These are phyloP conservation scores for Popillia japonica DNA, from an alignment of 1,140 invertebrate species.

Conservation along the genomic window DNA sequence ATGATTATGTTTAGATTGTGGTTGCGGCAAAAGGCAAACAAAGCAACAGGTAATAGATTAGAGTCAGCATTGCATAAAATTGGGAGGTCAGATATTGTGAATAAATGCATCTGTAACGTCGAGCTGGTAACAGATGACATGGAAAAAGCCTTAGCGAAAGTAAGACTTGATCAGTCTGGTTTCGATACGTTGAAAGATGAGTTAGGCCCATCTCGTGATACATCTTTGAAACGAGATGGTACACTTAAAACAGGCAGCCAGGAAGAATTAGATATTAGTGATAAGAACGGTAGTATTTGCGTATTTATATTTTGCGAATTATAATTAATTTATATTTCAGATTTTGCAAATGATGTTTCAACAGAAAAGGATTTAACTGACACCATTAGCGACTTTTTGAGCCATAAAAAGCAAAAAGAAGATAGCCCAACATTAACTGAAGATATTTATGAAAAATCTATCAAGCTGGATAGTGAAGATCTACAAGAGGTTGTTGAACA, in stretches of 20 bases:
- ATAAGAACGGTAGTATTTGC: slow-evolving; percentile 53
- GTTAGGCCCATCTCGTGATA: slow-evolving; percentile 71
- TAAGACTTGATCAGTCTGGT: slow-evolving; percentile 78
- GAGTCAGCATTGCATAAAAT: slow-evolving; percentile 79
- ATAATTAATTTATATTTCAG: slow-evolving; percentile 6
- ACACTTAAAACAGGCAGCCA: slow-evolving; percentile 68
- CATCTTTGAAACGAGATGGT: slow-evolving; percentile 67
- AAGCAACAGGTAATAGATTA: slow-evolving; percentile 76
- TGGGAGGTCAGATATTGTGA: slow-evolving; percentile 79
- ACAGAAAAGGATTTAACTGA: slow-evolving; percentile 56
- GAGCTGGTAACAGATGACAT: slow-evolving; percentile 81
- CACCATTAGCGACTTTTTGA: slow-evolving; percentile 55
- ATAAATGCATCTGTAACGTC: slow-evolving; percentile 83
- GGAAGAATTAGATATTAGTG: slow-evolving; percentile 57
- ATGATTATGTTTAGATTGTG: slow-evolving; percentile 77
- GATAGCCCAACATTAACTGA: slow-evolving; percentile 41
- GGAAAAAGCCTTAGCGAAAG: slow-evolving; percentile 80
- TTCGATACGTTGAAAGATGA: slow-evolving; percentile 80
- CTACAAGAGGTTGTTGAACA: slow-evolving; percentile 55
- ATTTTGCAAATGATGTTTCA: slow-evolving; percentile 40
- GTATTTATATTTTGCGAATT: background rate
- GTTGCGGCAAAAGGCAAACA: slow-evolving; percentile 70
- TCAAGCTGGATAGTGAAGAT: slow-evolving; percentile 52
- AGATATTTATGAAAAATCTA: background rate
- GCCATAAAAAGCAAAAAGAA: slow-evolving; percentile 49